These are phyloP conservation scores for Lasiommata megera DNA, from an alignment of 2,888 invertebrate species.

Conservation along the genomic window DNA sequence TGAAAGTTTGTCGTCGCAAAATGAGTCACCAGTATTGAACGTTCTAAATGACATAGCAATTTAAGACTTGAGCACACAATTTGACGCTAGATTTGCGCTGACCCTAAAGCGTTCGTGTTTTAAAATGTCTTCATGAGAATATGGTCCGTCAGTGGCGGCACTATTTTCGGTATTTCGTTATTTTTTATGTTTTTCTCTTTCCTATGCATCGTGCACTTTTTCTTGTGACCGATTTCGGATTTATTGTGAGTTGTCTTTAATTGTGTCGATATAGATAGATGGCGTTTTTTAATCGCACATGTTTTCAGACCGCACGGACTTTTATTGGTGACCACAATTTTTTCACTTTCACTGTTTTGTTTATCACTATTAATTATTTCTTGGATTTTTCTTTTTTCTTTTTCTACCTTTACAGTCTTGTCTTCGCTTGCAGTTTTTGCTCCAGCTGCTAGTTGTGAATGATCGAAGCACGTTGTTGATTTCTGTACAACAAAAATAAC, in stretches of 20 bases:
- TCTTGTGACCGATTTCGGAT: slow-evolving; percentile 68
- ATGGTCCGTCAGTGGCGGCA: slow-evolving; percentile 61
- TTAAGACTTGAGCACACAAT: not conserved
- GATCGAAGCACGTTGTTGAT: slow-evolving; percentile 70
- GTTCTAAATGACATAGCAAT: too few relatives aligned
- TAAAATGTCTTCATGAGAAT: slow-evolving; percentile 70
- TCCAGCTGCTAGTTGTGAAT: slow-evolving; percentile 57
- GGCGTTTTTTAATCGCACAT: slow-evolving; percentile 59
- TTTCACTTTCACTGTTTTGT: slow-evolving; percentile 35
- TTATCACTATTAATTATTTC: slow-evolving; percentile 37
- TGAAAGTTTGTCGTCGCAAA: too few relatives aligned
- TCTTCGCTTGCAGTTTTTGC: slow-evolving; percentile 33
- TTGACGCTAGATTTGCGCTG: not conserved
- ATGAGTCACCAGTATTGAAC: too few relatives aligned
- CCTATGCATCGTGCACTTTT: slow-evolving; percentile 62
- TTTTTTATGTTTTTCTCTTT: slow-evolving; percentile 59
- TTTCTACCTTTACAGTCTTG: slow-evolving; percentile 37
- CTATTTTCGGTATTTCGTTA: slow-evolving; percentile 53
- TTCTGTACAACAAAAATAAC: slow-evolving; percentile 49
- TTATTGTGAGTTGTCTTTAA: slow-evolving; percentile 72
- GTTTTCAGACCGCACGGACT: slow-evolving; percentile 48
- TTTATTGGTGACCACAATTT: slow-evolving; percentile 38
- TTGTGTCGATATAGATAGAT: slow-evolving; percentile 62
- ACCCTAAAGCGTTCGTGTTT: slow-evolving; percentile 32
- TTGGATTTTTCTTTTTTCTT: slow-evolving; percentile 39